Conservation (phyloP, 2,113 vertebrate species). For the Forbesichthys agassizii region DNA sequence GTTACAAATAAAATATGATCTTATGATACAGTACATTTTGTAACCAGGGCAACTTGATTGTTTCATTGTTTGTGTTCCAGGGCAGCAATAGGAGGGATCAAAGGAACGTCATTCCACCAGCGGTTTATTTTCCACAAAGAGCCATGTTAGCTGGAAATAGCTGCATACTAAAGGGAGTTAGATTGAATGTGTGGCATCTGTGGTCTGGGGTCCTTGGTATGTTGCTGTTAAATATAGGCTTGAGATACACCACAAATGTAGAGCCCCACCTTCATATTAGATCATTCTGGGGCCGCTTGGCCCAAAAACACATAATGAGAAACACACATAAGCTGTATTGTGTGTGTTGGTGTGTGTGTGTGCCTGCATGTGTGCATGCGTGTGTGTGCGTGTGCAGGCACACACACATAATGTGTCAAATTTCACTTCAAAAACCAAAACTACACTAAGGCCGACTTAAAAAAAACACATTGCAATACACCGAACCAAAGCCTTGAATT, state of each 20-base stretch:
- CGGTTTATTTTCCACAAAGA: constrained; percentile 56
- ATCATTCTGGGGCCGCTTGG: constrained; percentile 49
- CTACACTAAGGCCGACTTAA: not conserved
- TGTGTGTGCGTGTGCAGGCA: too few relatives aligned
- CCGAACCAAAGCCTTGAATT: constrained; percentile 1
- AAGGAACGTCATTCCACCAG: constrained; percentile 23
- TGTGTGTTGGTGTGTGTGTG: too few relatives aligned
- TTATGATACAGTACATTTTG: constrained; percentile 23
- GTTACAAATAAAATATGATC: constrained; percentile 5
- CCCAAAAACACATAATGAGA: constrained; percentile 49
- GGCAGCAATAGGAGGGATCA: not conserved
- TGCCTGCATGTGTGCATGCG: too few relatives aligned
- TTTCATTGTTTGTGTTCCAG: constrained; percentile 27
- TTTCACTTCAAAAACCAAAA: constrained; percentile 6
- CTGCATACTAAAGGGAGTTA: constrained; percentile 54
- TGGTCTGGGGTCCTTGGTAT: constrained; percentile 66
- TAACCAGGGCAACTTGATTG: constrained; percentile 9
- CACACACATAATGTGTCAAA: too few relatives aligned
- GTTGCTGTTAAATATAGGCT: constrained; percentile 71
- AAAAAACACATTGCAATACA: not conserved
- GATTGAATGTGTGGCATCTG: constrained; percentile 63
- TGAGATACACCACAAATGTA: constrained; percentile 67
- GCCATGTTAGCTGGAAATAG: constrained; percentile 35
- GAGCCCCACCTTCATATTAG: constrained; percentile 54
- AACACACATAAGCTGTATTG: constrained; percentile 25